A percentile compares a stretch with the other conserved stretches of the same genome.
phyloP scores from a whole-genome alignment of 2,113 vertebrate genomes.

The Paramormyrops kingsleyae region DNA sequence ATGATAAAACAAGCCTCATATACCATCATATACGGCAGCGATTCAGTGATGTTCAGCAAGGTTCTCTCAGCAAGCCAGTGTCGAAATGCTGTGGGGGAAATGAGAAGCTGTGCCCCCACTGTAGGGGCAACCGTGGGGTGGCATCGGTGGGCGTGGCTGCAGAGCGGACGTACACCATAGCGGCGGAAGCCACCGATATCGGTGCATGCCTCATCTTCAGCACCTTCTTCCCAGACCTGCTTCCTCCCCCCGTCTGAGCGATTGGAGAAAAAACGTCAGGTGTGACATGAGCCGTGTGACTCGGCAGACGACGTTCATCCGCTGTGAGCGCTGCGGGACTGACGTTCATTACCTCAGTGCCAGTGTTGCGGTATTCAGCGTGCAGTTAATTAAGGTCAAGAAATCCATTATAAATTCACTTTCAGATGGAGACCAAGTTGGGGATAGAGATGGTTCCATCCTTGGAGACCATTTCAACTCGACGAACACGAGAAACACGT shows the following conservation, averaged over 20 bases:
- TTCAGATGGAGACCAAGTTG: not conserved
- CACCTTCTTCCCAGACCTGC: not conserved
- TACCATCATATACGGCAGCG: not conserved
- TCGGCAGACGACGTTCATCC: not conserved
- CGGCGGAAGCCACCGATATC: not conserved
- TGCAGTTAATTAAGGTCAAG: not conserved
- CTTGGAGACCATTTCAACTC: not conserved
- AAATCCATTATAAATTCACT: not conserved
- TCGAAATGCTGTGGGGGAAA: not conserved
- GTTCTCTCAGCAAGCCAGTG: not conserved
- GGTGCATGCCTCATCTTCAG: not conserved
- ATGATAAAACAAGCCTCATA: not conserved
- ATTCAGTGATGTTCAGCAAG: not conserved
- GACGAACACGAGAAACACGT: not conserved
- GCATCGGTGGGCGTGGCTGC: not conserved
- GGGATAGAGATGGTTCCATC: not conserved
- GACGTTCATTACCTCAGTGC: not conserved
- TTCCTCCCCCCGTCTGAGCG: not conserved
- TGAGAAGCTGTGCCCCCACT: not conserved
- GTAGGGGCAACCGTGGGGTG: not conserved
- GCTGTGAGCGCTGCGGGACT: not conserved
- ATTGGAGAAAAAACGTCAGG: not conserved
- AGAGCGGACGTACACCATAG: not conserved
- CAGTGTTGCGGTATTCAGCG: not conserved
- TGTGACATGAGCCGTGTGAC: not conserved